A percentile compares a stretch with the other conserved stretches of the same genome.
phyloP scores from a whole-genome alignment of 2,888 invertebrate species.

The Rotaria magnacalcarata region DNA sequence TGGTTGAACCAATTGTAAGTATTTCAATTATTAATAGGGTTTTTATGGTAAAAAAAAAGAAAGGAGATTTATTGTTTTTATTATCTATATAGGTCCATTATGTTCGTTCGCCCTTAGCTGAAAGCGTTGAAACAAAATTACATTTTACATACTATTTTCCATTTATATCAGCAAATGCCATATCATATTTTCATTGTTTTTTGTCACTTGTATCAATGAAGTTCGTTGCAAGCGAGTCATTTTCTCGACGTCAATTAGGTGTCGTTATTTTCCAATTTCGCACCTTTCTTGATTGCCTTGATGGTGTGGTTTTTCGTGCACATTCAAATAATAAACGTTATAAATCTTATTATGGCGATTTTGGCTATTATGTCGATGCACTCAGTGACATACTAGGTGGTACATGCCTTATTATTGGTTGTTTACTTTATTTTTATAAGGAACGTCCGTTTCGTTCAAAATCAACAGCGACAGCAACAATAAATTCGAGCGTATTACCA shows the following conservation, averaged over 20 bases:
- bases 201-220: slow-evolving; percentile 26
- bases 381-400: slow-evolving; percentile 44
- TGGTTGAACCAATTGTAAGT: slow-evolving; percentile 39
- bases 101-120: slow-evolving; percentile 43
- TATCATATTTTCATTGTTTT: slow-evolving; percentile 39
- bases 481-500: neutral
- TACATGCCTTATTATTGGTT: slow-evolving; percentile 25
- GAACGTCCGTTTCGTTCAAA: slow-evolving; percentile 27
- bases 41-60: neutral
- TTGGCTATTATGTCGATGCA: slow-evolving; percentile 45
- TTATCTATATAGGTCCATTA: slow-evolving; percentile 17
- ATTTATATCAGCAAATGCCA: slow-evolving; percentile 39
- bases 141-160: slow-evolving; percentile 41
- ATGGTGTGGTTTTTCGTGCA: slow-evolving; percentile 42
- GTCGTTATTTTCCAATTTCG: slow-evolving; percentile 41
- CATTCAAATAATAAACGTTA: slow-evolving; percentile 41
- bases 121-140: slow-evolving; percentile 24
- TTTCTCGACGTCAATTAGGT: slow-evolving; percentile 41
- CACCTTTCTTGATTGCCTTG: slow-evolving; percentile 44
- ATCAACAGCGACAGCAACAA: neutral
- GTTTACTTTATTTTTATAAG: slow-evolving; percentile 38
- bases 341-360: slow-evolving; percentile 39
- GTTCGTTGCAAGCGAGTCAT: slow-evolving; percentile 37
- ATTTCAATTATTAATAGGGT: neutral
- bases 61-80: neutral